Percentiles rank a stretch among this genome's conserved stretches.
phyloP scores from a whole-genome alignment of 2,113 vertebrate species.

The Ceratotherium simum region DNA sequence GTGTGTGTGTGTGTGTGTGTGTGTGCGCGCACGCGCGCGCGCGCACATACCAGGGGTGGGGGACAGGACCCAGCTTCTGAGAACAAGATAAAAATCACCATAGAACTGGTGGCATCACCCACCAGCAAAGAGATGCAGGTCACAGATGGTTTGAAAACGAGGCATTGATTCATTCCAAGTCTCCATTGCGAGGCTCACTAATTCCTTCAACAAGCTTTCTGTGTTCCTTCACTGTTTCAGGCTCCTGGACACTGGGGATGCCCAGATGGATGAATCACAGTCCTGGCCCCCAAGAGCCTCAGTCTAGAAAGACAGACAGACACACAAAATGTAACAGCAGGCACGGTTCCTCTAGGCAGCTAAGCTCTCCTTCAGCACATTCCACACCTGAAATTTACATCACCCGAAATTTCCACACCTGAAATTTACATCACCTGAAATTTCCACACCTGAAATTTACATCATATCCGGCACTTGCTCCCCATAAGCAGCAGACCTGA shows the following conservation, averaged over 20 bases:
- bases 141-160: not conserved
- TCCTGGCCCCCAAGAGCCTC: not conserved
- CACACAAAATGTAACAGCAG: rapidly evolving
- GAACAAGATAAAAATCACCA: not conserved
- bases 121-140: not conserved
- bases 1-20: not conserved
- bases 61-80: conserved; percentile 2
- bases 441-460: not conserved
- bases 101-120: not conserved
- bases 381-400: not conserved
- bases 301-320: too few relatives aligned
- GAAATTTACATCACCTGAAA: not conserved
- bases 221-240: not conserved
- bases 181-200: not conserved
- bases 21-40: not conserved
- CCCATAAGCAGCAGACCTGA: not conserved
- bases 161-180: not conserved
- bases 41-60: too few relatives aligned
- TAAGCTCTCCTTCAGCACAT: too few relatives aligned
- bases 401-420: not conserved
- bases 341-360: not conserved
- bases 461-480: too few relatives aligned
- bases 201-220: not conserved
- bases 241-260: not conserved
- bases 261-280: not conserved